Conservation (phyloP, 2,888 invertebrate species). For the Blera fallax region DNA sequence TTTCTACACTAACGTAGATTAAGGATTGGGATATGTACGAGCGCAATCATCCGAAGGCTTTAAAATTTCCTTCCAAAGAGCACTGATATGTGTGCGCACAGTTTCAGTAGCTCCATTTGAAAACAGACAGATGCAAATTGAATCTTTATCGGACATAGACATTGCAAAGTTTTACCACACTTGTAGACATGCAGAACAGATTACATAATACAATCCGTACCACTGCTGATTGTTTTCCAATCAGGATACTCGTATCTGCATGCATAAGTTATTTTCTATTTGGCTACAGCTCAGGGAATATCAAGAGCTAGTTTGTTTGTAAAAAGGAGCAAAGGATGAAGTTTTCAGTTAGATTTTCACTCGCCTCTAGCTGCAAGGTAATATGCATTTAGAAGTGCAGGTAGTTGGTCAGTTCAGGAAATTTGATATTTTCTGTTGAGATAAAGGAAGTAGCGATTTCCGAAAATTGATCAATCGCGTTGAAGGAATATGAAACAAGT, state of each 20-base stretch:
- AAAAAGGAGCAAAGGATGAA: background rate
- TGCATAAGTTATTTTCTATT: conserved; percentile 62
- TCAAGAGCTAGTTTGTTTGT: background rate
- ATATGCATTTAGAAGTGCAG: too few relatives aligned
- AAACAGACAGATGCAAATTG: background rate
- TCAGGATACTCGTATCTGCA: conserved; percentile 54
- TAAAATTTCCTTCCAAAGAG: background rate
- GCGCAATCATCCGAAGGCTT: background rate
- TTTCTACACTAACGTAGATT: background rate
- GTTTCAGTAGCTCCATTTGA: background rate
- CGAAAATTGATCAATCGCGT: too few relatives aligned
- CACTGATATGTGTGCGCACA: background rate
- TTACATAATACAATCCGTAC: conserved; percentile 32
- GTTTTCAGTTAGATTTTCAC: too few relatives aligned
- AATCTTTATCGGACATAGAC: background rate
- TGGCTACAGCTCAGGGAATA: conserved; percentile 23
- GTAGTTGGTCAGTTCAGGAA: too few relatives aligned
- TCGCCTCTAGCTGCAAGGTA: too few relatives aligned
- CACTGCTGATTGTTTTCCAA: conserved; percentile 64
- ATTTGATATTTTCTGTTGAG: too few relatives aligned
- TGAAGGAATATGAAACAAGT: too few relatives aligned
- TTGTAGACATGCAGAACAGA: background rate
- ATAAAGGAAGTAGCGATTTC: too few relatives aligned
- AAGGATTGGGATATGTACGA: too few relatives aligned
- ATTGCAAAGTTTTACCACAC: background rate